Percentiles rank a stretch among this genome's conserved stretches.
These are phyloP conservation scores for Acronicta psi DNA, from an alignment of 2,888 invertebrate genomes.

Conservation along the genomic window DNA sequence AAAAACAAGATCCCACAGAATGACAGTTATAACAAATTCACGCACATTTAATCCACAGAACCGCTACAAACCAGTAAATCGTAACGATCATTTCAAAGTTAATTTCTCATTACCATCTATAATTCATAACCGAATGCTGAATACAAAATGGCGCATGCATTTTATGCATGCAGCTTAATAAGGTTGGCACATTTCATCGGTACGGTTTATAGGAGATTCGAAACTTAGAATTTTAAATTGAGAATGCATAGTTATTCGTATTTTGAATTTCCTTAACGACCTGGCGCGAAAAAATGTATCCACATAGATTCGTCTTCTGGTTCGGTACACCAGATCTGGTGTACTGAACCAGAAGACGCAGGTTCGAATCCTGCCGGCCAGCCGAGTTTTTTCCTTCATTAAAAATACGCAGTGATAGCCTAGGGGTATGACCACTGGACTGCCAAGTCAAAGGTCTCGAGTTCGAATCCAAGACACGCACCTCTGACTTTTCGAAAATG, in stretches of 20 bases:
- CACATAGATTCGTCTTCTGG: no score
- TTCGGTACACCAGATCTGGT: no score
- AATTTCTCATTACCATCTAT: slow-evolving; percentile 60
- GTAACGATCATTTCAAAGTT: slow-evolving; percentile 52
- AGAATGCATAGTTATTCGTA: slow-evolving; percentile 24
- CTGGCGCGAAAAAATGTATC: background rate
- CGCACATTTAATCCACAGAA: background rate
- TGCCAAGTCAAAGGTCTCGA: no score
- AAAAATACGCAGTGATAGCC: no score
- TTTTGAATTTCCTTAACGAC: slow-evolving; percentile 23
- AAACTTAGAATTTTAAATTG: slow-evolving; percentile 41
- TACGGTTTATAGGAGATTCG: slow-evolving; percentile 13
- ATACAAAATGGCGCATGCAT: slow-evolving; percentile 53
- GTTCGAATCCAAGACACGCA: no score
- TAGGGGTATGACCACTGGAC: no score
- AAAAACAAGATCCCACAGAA: background rate
- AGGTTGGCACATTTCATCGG: slow-evolving; percentile 36
- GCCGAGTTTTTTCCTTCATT: no score
- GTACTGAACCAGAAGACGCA: no score
- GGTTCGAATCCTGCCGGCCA: no score
- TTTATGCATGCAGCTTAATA: slow-evolving; percentile 50
- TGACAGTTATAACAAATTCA: background rate
- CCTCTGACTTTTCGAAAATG: no score
- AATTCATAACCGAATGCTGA: slow-evolving; percentile 57
- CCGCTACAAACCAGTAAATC: slow-evolving; percentile 30